Conservation (phyloP, 2,113 vertebrate species). For the Anolis carolinensis region DNA sequence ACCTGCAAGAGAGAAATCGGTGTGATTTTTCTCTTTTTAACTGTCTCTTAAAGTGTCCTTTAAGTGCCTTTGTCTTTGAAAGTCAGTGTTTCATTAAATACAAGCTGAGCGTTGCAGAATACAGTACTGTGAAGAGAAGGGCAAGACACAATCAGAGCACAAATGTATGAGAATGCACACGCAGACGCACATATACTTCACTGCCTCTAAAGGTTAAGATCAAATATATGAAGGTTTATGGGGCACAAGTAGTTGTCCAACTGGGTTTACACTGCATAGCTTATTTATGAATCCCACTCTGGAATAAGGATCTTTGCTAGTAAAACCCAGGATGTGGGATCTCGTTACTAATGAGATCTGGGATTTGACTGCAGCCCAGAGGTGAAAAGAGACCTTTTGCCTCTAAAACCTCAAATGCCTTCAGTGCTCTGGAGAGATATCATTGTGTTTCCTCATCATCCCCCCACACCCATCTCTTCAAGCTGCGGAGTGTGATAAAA, state of each 20-base stretch:
- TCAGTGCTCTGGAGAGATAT: constrained; percentile 35
- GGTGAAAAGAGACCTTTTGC: constrained; percentile 59
- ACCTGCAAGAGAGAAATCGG: constrained; percentile 23
- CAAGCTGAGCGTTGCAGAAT: constrained; percentile 17
- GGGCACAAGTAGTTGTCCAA: constrained; percentile 24
- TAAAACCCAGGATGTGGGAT: constrained; percentile 49
- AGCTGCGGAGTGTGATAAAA: constrained; percentile 48
- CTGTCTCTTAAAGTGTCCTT: background rate
- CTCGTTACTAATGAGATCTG: constrained; percentile 57
- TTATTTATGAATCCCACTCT: constrained; percentile 49
- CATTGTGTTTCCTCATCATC: constrained; percentile 48
- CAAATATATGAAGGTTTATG: constrained; percentile 33
- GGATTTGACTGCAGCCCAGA: constrained; percentile 50
- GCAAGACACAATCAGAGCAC: background rate
- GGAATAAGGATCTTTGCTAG: constrained; percentile 45
- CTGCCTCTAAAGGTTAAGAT: background rate
- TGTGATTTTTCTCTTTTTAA: background rate
- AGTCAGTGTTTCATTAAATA: constrained; percentile 17
- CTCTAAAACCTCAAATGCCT: constrained; percentile 47
- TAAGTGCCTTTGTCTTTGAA: background rate
- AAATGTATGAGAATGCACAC: no score
- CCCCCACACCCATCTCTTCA: background rate
- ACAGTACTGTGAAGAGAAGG: background rate
- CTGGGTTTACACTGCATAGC: background rate
- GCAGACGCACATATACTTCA: no score